Evolutionary conservation across 2,888 invertebrate species (phyloP).

Genomic region (Lepidocyrtoides sp.): DNA sequence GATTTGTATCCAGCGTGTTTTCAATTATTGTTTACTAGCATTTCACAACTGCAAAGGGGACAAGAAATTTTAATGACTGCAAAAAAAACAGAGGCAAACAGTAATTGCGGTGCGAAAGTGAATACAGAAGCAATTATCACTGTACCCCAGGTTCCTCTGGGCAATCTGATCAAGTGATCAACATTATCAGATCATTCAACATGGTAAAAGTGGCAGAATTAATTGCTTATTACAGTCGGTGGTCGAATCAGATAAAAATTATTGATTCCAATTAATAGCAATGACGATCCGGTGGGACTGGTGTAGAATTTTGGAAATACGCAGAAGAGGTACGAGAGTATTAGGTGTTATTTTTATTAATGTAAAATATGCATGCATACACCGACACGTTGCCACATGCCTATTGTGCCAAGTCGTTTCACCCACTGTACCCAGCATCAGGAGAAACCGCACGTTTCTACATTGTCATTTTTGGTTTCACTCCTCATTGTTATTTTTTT

Average conservation of each 20-base stretch:
- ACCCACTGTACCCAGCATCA: background rate
- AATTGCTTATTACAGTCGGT: slow-evolving; percentile 40
- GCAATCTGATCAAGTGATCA: background rate
- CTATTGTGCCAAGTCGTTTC: background rate
- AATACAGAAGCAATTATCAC: background rate
- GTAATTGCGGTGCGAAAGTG: too few species aligned
- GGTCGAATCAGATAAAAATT: slow-evolving; percentile 13
- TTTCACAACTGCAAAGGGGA: too few species aligned
- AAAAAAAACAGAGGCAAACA: too few species aligned
- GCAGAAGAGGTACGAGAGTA: too few species aligned
- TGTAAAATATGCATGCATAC: too few species aligned
- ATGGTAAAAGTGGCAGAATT: slow-evolving; percentile 31
- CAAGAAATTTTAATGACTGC: too few species aligned
- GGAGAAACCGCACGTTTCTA: slow-evolving; percentile 11
- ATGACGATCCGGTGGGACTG: background rate
- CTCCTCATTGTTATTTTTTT: background rate
- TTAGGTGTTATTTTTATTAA: slow-evolving; percentile 16
- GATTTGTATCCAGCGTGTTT: too few species aligned
- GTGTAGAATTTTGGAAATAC: background rate
- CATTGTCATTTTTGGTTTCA: background rate
- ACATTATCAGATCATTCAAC: slow-evolving; percentile 11
- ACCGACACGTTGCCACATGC: background rate
- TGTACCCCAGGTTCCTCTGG: too few species aligned
- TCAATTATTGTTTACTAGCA: too few species aligned
- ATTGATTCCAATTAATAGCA: slow-evolving; percentile 44